Conservation (phyloP, 1,140 invertebrate species). For the Sinella curviseta region DNA sequence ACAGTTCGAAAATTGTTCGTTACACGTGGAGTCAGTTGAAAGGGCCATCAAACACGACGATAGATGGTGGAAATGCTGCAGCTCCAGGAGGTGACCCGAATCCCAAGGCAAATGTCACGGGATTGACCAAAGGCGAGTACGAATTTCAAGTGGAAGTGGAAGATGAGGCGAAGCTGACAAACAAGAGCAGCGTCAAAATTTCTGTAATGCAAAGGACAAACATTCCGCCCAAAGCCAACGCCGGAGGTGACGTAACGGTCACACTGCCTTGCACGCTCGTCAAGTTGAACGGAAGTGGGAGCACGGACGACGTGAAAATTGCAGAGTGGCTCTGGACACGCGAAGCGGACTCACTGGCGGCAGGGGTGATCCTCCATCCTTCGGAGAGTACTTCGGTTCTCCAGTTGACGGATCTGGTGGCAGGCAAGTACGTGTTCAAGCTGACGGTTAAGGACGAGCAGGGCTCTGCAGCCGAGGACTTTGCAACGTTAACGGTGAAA, state of each 20-base stretch:
- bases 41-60: slow-evolving; percentile 62
- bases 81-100: too few species aligned
- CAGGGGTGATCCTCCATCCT: slow-evolving; percentile 74
- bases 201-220: slow-evolving; percentile 91
- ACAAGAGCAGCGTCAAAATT: slow-evolving; percentile 69
- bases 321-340: slow-evolving; percentile 81
- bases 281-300: slow-evolving; percentile 79
- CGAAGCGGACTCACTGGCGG: slow-evolving; percentile 76
- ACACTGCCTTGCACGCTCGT: slow-evolving; percentile 73
- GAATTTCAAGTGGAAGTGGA: slow-evolving; percentile 78
- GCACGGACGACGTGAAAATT: slow-evolving; percentile 84
- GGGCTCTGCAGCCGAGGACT: slow-evolving; percentile 75
- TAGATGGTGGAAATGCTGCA: slow-evolving; percentile 56
- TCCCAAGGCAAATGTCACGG: slow-evolving; percentile 67
- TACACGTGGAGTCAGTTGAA: slow-evolving; percentile 81
- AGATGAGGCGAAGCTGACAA: slow-evolving; percentile 79
- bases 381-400: slow-evolving; percentile 74
- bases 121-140: slow-evolving; percentile 81
- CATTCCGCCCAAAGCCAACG: slow-evolving; percentile 80
- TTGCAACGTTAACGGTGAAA: slow-evolving; percentile 81
- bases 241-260: slow-evolving; percentile 78
- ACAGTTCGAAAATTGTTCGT: slow-evolving; percentile 77
- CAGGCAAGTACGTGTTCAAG: slow-evolving; percentile 84
- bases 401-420: slow-evolving; percentile 77
- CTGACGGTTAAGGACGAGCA: slow-evolving; percentile 86